These are phyloP conservation scores for Esox lucius DNA, from an alignment of 2,797 vertebrate species.

Conservation along the genomic window DNA sequence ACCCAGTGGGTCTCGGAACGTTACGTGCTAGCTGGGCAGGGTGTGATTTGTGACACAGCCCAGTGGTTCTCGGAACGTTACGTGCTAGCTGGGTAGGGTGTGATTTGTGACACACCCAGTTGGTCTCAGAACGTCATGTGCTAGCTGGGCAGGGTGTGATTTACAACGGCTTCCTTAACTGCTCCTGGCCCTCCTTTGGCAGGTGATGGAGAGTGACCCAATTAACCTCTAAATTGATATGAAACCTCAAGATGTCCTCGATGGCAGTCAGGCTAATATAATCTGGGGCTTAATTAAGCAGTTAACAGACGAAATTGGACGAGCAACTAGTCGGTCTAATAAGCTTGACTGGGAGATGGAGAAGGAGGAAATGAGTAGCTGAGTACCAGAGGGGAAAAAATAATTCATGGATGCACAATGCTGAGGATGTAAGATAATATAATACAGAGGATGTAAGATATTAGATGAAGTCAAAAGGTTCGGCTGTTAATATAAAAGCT, in stretches of 20 bases:
- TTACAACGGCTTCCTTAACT: too few relatives aligned
- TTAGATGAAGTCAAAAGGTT: too few relatives aligned
- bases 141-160: too few relatives aligned
- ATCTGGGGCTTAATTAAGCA: constrained; percentile 71
- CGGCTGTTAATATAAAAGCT: too few relatives aligned
- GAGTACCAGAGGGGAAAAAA: constrained; percentile 18
- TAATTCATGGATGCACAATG: neutral
- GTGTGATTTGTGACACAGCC: too few relatives aligned
- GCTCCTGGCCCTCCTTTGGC: constrained; percentile 40
- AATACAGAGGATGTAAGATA: too few relatives aligned
- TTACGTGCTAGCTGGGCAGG: too few relatives aligned
- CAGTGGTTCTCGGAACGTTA: too few relatives aligned
- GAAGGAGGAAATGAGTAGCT: constrained; percentile 13
- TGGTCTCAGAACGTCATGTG: too few relatives aligned
- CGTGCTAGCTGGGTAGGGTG: too few relatives aligned
- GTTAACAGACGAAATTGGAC: constrained; percentile 68
- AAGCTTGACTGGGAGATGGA: constrained; percentile 41
- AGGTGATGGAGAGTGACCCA: constrained; percentile 70
- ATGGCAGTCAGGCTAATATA: constrained; percentile 60
- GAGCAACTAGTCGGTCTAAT: constrained; percentile 49
- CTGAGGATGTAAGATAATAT: neutral
- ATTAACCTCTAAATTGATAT: constrained; percentile 78
- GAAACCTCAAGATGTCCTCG: constrained; percentile 66
- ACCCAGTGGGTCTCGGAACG: too few relatives aligned
- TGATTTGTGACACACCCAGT: too few relatives aligned